A percentile compares a stretch with the other conserved stretches of the same genome.
Evolutionary conservation across 2,113 vertebrate species (phyloP).

Genomic region (Telmatochromis brachygnathus): DNA sequence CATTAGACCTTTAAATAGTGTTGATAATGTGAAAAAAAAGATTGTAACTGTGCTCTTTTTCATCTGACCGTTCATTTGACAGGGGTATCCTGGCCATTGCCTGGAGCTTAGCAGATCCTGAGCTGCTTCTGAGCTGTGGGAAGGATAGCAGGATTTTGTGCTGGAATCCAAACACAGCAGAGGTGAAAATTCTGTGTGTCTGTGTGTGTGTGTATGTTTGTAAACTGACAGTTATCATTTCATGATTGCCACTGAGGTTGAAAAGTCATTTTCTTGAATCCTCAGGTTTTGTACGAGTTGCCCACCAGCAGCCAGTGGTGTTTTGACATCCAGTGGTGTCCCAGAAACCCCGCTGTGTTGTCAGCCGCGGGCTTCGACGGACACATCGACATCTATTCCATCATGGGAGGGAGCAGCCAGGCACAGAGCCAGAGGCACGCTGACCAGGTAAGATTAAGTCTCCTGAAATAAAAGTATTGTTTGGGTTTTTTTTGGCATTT

Average conservation of each 20-base stretch:
- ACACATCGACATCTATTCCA: conserved; percentile 86
- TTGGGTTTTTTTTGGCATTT: rapidly evolving
- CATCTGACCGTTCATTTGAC: background rate
- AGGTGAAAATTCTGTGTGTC: conserved; percentile 65
- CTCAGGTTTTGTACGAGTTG: conserved; percentile 88
- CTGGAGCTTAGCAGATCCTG: conserved; percentile 91
- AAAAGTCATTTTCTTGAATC: background rate
- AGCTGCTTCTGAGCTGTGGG: conserved; percentile 90
- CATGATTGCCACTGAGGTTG: background rate
- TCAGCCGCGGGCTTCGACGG: conserved; percentile 91
- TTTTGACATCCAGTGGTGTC: conserved; percentile 98
- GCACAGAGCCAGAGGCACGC: conserved; percentile 79
- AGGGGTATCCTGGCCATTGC: conserved; percentile 90
- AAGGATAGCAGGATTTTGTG: conserved; percentile 95
- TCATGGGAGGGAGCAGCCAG: conserved; percentile 88
- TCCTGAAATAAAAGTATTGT: background rate
- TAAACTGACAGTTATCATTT: background rate
- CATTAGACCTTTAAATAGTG: background rate
- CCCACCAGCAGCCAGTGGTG: conserved; percentile 94
- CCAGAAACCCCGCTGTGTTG: conserved; percentile 87
- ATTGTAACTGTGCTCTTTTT: background rate
- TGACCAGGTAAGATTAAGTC: conserved; percentile 57
- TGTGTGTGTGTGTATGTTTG: no score
- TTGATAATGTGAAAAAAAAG: background rate
- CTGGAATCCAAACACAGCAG: conserved; percentile 91